Evolutionary conservation across 2,113 vertebrate genomes (phyloP).

Genomic region (Typhlomys cinereus): DNA sequence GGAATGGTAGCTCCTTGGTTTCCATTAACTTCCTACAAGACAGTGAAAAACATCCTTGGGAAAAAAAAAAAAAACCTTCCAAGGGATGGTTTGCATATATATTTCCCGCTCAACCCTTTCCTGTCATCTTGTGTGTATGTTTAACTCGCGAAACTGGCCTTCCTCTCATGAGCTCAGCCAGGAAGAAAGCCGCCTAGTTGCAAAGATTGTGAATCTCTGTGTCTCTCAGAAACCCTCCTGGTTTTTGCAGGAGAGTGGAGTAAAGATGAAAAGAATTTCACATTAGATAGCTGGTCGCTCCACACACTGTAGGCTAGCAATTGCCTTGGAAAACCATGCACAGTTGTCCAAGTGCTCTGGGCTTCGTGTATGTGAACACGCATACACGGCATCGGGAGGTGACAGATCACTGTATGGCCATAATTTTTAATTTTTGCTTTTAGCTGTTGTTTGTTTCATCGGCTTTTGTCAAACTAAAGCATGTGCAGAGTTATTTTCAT

Average conservation of each 20-base stretch:
- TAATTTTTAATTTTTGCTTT: neutral
- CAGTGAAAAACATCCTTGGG: constrained; percentile 65
- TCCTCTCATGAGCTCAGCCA: neutral
- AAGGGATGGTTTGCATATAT: constrained; percentile 64
- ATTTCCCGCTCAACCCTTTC: neutral
- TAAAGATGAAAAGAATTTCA: constrained; percentile 80
- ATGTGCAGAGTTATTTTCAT: neutral
- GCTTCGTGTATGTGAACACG: neutral
- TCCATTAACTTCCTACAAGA: constrained; percentile 82
- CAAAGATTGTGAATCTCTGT: constrained; percentile 50
- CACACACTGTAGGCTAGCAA: neutral
- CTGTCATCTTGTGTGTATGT: constrained; percentile 54
- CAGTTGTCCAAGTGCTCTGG: neutral
- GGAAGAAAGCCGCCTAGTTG: constrained; percentile 65
- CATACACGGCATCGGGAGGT: accelerated
- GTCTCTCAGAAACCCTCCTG: constrained; percentile 70
- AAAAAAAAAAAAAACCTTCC: no score
- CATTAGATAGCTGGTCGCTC: constrained; percentile 56
- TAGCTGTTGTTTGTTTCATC: neutral
- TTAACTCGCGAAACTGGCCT: constrained; percentile 75
- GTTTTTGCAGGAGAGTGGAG: constrained; percentile 41
- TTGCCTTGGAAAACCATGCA: neutral
- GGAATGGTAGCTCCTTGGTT: constrained; percentile 78
- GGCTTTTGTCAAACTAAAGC: neutral
- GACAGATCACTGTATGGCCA: neutral